Base-by-base conservation (phyloP, 2,888 invertebrate genomes). In the Orthonevra nobilis region DNA sequence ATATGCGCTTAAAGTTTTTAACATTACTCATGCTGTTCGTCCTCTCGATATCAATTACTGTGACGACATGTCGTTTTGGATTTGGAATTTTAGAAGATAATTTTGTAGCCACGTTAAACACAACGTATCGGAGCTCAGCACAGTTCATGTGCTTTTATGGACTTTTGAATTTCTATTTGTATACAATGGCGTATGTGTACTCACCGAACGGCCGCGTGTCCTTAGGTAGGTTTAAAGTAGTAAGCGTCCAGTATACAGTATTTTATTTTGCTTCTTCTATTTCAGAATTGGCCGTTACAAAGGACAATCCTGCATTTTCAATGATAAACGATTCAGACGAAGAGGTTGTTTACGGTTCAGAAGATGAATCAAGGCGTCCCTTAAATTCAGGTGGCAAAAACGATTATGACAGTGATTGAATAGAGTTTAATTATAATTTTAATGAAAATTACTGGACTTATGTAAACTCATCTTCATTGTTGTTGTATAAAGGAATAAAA, bases 241-340 rank as follows among this genome's bases (percentile, higher is more conserved):
- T n/a, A n/a, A n/a, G n/a, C n/a, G n/a, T n/a, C n/a, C n/a, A 0
- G 7, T 23, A 10, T 14, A n/a, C n/a, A 12, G 3, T 7, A n/a
- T 4, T 36, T 28, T 2, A 0, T 20, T 10, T 10, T 23, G 2
- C 5, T 66, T 15, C 10, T 30, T 30, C 2, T n/a, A 7, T 36
- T 23, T 66, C 90, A 95, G 97, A 97, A 89, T 92, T 95, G 50
- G 92, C 95, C 50, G 96, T 98, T 83, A 96, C 96, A 54, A 98
- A 97, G 90, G 98, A 98, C 90, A 98, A 98, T 90, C 98, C 98
- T 46, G 95, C 97, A 7, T 96, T 98, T 89, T 98, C 98, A 15
- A 98, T 99, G 98, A 88, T 98, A 84, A 98, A 98, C 89, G 98
- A 99, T 86, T 98, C 97, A 0, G 98, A 98, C 86, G 98, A 98